Base-by-base conservation (phyloP, 2,888 invertebrate genomes). In the Drosophila colorata region DNA sequence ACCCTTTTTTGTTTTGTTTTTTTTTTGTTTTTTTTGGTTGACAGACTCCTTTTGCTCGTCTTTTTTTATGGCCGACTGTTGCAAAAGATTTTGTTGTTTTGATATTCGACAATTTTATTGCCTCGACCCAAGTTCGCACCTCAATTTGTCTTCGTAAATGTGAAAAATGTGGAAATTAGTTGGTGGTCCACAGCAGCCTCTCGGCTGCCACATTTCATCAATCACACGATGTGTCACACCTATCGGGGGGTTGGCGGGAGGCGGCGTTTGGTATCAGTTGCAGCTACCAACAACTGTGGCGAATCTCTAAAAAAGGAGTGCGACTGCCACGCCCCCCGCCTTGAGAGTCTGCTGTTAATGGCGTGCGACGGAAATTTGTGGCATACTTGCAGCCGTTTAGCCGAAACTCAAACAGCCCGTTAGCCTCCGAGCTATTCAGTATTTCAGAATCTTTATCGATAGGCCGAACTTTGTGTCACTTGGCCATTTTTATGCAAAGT, bases 81-180 rank as follows among this genome's bases (percentile, higher is more conserved):
- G 80, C 68, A 71, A 61, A 64, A 80, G 83, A 86, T 90, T 88
- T 81, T 61, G 76, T 82, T 87, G 90, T 88, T 86, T 90, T 87
- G 90, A 89, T 89, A 90, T 85, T 80, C 78, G 88, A 57, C 83
- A 85, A 65, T 90, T 90, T 90, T 90, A 91, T 91, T 90, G 89
- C 89, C 89, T 89, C 90, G 91, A 90, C 91, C 90, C 87, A 89
- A 88, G 91, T 91, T 91, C 89, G 91, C 90, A 90, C 90, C 90
- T 90, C 90, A 91, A 90, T 90, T 90, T 90, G 90, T 91, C 90
- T 91, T 91, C 90, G 90, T 80, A 90, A 90, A 90, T 90, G 91
- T 85, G 91, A 90, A 90, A 90, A 91, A 90, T 90, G 91, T 90
- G 91, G 91, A 91, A 90, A 91, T 90, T 90, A 91, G 90, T 84